A percentile compares a stretch with the other conserved stretches of the same genome.
phyloP scores from a whole-genome alignment of 2,113 vertebrate species.

The Corythornis vintsioides region DNA sequence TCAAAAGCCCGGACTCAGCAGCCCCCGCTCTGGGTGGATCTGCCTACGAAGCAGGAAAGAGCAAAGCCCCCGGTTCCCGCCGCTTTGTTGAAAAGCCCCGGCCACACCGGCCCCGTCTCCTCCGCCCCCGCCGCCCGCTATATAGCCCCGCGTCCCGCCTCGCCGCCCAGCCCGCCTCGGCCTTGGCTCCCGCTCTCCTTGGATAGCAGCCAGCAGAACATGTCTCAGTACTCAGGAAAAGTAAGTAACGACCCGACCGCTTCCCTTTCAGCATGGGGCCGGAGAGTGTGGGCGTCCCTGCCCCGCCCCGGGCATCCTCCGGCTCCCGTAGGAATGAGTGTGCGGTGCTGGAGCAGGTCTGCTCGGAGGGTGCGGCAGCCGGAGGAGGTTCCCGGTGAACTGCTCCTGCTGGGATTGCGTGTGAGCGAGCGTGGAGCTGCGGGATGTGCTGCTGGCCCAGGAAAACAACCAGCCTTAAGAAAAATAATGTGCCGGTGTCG shows the following conservation, averaged over 20 bases:
- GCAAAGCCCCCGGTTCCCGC: constrained; percentile 73
- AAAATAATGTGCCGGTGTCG: neutral
- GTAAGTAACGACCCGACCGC: constrained; percentile 73
- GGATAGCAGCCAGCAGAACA: constrained; percentile 77
- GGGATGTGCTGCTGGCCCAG: neutral
- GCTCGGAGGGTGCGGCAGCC: neutral
- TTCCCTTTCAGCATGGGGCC: neutral
- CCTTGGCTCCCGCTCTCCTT: constrained; percentile 67
- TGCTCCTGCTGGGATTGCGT: neutral
- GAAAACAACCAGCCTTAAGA: neutral
- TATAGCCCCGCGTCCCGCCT: constrained; percentile 63
- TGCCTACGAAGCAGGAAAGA: constrained; percentile 77
- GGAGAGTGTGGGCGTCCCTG: neutral
- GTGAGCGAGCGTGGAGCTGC: neutral
- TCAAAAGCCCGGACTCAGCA: constrained; percentile 85
- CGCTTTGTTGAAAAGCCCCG: constrained; percentile 72
- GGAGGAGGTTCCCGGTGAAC: constrained; percentile 23
- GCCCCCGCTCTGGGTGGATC: constrained; percentile 64
- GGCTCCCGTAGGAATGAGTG: neutral
- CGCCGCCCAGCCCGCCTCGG: no score
- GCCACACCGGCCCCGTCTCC: neutral
- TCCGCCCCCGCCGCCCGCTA: constrained; percentile 14
- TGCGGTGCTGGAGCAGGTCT: neutral
- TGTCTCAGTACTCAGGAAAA: constrained; percentile 92
- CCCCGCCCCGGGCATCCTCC: neutral